Conservation (phyloP, 2,797 vertebrate genomes). For the Poeciliopsis paucimaculata region DNA sequence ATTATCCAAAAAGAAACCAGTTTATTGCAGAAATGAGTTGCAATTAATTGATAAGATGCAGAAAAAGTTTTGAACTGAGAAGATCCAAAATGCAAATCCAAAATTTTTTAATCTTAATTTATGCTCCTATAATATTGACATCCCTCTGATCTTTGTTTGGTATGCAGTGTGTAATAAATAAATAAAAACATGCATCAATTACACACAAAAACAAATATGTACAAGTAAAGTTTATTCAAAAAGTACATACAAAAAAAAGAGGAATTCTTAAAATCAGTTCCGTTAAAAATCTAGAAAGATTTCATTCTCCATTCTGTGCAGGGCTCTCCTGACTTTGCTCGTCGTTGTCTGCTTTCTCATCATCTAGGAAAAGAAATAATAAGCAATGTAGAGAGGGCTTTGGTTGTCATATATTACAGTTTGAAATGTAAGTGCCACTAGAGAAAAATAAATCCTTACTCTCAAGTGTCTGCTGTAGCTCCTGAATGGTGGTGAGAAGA, state of each 20-base stretch:
- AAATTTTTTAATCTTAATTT: background rate
- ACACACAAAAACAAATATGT: background rate
- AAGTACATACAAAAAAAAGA: conserved; percentile 60
- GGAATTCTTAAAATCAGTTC: conserved; percentile 15
- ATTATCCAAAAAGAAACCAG: background rate
- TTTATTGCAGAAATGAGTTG: background rate
- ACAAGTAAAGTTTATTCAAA: conserved; percentile 70
- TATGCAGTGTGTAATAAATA: background rate
- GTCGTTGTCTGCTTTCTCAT: conserved; percentile 94
- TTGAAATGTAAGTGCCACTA: background rate
- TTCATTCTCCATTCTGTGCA: conserved; percentile 86
- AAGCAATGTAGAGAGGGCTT: background rate
- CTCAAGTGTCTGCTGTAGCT: conserved; percentile 97
- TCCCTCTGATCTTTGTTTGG: background rate
- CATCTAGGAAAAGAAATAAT: conserved; percentile 81
- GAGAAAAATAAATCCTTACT: conserved; percentile 82
- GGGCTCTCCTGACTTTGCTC: conserved; percentile 86
- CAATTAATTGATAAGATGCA: background rate
- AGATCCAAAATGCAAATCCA: background rate
- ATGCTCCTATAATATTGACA: background rate
- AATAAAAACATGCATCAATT: background rate
- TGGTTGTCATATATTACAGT: background rate
- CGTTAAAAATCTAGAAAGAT: conserved; percentile 23
- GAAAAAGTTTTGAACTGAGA: background rate
- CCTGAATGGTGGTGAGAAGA: conserved; percentile 96